Percentiles rank a stretch among this genome's conserved stretches.
Conservation (phyloP, 2,797 vertebrate species). For the Sphaeramia orbicularis region DNA sequence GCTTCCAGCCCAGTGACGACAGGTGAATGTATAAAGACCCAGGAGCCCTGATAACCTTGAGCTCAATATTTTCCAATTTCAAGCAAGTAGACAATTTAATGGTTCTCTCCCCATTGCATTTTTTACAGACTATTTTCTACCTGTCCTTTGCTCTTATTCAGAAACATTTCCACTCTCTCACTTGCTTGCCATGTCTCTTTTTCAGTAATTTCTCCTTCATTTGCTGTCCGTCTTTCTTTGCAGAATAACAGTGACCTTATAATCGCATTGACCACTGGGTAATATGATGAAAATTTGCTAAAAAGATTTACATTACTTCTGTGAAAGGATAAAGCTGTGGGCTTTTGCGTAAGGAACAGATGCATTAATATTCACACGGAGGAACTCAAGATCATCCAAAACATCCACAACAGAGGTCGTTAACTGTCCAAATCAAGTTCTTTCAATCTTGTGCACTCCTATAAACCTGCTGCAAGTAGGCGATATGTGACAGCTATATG, state of each 20-base stretch:
- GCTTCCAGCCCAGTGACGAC: constrained; percentile 15
- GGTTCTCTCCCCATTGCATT: constrained; percentile 4
- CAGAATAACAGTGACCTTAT: constrained; percentile 35
- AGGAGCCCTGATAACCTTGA: constrained; percentile 30
- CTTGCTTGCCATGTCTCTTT: constrained; percentile 6
- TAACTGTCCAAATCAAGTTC: not conserved
- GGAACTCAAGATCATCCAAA: not conserved
- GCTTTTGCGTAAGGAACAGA: constrained; percentile 31
- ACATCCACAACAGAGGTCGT: not conserved
- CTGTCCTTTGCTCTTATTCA: not conserved
- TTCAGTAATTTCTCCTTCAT: constrained; percentile 9
- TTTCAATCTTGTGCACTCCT: not conserved
- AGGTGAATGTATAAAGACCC: constrained; percentile 39
- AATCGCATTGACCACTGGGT: constrained; percentile 18
- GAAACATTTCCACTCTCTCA: not conserved
- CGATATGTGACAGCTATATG: not conserved
- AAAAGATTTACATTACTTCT: constrained; percentile 29
- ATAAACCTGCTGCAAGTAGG: not conserved
- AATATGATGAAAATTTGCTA: constrained; percentile 31
- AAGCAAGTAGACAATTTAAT: constrained; percentile 43
- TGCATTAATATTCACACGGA: not conserved
- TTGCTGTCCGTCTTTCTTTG: constrained; percentile 13
- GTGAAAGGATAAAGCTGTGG: constrained; percentile 17
- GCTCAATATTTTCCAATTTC: constrained; percentile 40
- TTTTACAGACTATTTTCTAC: not conserved